Evolutionary conservation across 1,140 invertebrate species (phyloP), one percentile per base, ranked within the genome.

Genomic region (Listronotus bonariensis): DNA sequence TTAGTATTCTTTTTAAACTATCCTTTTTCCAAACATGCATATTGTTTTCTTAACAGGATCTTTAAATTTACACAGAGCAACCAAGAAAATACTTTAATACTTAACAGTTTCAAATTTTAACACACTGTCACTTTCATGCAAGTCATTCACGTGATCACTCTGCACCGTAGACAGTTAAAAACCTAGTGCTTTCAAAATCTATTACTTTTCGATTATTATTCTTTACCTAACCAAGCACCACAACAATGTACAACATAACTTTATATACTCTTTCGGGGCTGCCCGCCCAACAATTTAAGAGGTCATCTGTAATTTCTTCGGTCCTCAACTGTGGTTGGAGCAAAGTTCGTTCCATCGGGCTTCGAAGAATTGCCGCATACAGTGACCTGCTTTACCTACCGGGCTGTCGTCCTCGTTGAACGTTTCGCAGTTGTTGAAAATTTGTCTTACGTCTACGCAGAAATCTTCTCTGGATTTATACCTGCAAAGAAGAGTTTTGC

Each of bases 341-440:
- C 74, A 73, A 38, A 89, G 73, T 72, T 93, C 90, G 53, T 85
- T 85, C 93, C 93, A 96, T 36, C 91, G 85, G 36, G 86, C 85
- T 79, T 97, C 93, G 80, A 97, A 97, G 83, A 94, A 96, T 76
- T 90, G 87, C 53, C 93, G 80, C 88, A 98, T 91, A 68, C 86
- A 88, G 77, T 97, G 94, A 6, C 95, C 95, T 7, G 95, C 94
- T 75, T 95, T 92, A 2, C 95, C 96, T 31, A 98, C 95, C 0
- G 95, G 93, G 69, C 93, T 96, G 80, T 97, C 92, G 78, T 98
- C 95, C 81, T 98, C 96, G 80, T 98, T 98, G 82, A 97, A 98
- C 51, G 92, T 92, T 79, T 97, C 93, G 81, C 96, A 98, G 81
- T 98, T 98, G 79, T 93, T 91, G 82, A 97, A 97, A 71, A 98